These are phyloP conservation scores for Chesias legatella DNA, from an alignment of 2,888 invertebrate genomes.

Conservation along the genomic window DNA sequence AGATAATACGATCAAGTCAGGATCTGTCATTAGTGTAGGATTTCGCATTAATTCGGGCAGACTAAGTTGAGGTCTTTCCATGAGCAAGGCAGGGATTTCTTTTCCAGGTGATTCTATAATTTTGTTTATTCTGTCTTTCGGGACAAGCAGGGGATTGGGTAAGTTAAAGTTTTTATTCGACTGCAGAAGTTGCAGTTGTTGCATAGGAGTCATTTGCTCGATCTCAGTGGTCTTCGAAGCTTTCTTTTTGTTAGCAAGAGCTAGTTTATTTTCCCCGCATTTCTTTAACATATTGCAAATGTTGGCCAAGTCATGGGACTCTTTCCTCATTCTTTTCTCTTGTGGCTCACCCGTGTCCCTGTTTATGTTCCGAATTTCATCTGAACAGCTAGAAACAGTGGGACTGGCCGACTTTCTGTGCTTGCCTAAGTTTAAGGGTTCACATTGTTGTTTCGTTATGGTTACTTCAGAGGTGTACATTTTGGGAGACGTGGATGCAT, in stretches of 20 bases:
- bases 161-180: constrained; percentile 84
- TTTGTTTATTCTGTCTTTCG: constrained; percentile 86
- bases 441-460: constrained; percentile 80
- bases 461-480: constrained; percentile 80
- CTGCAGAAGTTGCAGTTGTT: constrained; percentile 85
- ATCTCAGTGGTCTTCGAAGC: constrained; percentile 59
- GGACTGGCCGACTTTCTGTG: constrained; percentile 85
- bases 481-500: constrained; percentile 81
- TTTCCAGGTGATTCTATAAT: constrained; percentile 86
- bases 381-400: constrained; percentile 87
- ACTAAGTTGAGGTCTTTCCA: constrained; percentile 86
- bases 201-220: constrained; percentile 80
- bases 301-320: constrained; percentile 61
- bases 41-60: constrained; percentile 88
- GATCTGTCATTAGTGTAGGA: constrained; percentile 79
- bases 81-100: constrained; percentile 88
- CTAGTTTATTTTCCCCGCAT: constrained; percentile 46
- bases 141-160: constrained; percentile 90
- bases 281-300: constrained; percentile 64
- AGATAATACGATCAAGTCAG: constrained; percentile 88
- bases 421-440: constrained; percentile 85
- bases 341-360: constrained; percentile 75
- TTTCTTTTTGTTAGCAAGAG: constrained; percentile 45
- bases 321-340: constrained; percentile 63
- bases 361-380: constrained; percentile 82